These are phyloP conservation scores for Lates japonicus DNA, from an alignment of 2,797 vertebrate species.

Conservation along the genomic window DNA sequence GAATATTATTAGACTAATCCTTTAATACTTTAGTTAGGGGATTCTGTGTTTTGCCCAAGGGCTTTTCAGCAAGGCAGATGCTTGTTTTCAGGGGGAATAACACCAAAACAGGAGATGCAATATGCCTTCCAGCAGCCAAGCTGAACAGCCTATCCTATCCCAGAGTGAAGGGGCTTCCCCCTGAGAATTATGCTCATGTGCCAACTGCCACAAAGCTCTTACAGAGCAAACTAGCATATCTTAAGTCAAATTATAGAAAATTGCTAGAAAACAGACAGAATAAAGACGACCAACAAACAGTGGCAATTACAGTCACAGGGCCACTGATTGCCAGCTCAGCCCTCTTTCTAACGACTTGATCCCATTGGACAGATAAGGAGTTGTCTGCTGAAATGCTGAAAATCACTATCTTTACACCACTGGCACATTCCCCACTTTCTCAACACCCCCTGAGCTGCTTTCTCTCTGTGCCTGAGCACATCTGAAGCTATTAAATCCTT, in stretches of 20 bases:
- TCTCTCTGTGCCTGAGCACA: constrained; percentile 33
- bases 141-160: neutral
- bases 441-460: constrained; percentile 52
- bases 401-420: constrained; percentile 56
- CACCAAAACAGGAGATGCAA: constrained; percentile 14
- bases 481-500: constrained; percentile 46
- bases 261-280: constrained; percentile 23
- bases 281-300: constrained; percentile 28
- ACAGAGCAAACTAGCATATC: neutral
- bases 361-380: constrained; percentile 38
- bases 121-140: constrained; percentile 4
- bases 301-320: constrained; percentile 31
- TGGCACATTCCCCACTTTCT: constrained; percentile 37
- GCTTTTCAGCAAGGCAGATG: constrained; percentile 14
- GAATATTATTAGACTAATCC: neutral
- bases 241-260: constrained; percentile 26
- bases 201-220: constrained; percentile 6
- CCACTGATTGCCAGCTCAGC: constrained; percentile 36
- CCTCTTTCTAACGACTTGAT: constrained; percentile 32
- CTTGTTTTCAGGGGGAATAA: constrained; percentile 16
- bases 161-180: neutral
- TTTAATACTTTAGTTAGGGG: constrained; percentile 4
- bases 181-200: neutral
- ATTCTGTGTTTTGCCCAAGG: neutral
- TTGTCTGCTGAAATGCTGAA: constrained; percentile 46